Evolutionary conservation across 2,113 vertebrate species (phyloP), one percentile per base, ranked within the genome.

Genomic region (Otus sunia): DNA sequence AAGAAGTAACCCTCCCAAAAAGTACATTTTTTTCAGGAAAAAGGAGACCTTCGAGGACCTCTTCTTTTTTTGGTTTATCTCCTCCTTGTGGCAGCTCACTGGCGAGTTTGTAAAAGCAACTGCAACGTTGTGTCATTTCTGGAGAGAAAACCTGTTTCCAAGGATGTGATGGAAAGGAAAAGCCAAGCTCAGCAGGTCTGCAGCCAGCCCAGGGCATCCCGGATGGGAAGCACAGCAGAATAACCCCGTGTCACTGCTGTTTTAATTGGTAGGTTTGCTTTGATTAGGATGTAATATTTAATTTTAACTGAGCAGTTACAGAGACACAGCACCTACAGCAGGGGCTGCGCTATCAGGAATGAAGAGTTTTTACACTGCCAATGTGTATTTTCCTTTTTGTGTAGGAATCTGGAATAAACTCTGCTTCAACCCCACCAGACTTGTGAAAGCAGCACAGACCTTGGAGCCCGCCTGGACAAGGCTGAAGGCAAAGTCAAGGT

Each of bases 81-180:
- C 50, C 30, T 63, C 29, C 47, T 50, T 9, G 18, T n/a, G 68
- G 41, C 41, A 47, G 53, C 32, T 39, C 10, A 9, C 25, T 20
- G 55, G 22, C 1, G 27, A 68, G 49, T 15, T 55, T 20, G 27
- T 29, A 18, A 29, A 62, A 30, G n/a, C 3, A 1, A 20, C 34
- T 4, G 29, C 34, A 32, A 56, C 1, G 1, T 7, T 4, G 2
- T 4, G 27, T 27, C 19, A 2, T 15, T 59, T 45, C 27, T 29
- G 36, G 63, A 39, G 49, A 34, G 39, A 78, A 73, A 62, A 27
- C 9, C 22, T 10, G 1, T 23, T 49, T 41, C 55, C 34, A 10
- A 18, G 67, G 66, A 21, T 1, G 1, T 3, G 56, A 30, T 4
- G 45, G 63, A 27, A 25, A 36, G 84, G 11, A 23, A 30, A 26